Evolutionary conservation across 2,113 vertebrate species (phyloP).

Genomic region (Serinus canaria): DNA sequence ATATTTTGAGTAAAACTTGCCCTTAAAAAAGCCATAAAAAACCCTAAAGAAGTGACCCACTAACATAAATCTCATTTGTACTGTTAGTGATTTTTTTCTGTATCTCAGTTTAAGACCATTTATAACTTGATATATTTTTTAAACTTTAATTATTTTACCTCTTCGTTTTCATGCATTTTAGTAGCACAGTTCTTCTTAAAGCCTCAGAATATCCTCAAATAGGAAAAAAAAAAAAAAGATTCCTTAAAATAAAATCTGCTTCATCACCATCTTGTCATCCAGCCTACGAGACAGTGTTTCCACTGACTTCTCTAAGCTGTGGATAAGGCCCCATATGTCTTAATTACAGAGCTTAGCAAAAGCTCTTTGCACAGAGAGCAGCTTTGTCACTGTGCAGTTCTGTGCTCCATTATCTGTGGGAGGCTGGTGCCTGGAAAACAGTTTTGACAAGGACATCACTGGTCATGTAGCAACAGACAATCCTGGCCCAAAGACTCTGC

Average conservation of each 20-base stretch:
- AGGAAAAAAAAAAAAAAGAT: neutral
- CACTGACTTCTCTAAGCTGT: constrained; percentile 40
- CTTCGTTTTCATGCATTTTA: neutral
- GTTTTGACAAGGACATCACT: neutral
- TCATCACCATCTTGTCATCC: constrained; percentile 45
- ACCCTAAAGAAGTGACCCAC: neutral
- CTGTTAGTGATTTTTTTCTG: neutral
- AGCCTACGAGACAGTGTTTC: constrained; percentile 18
- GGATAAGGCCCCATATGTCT: constrained; percentile 46
- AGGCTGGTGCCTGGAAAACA: neutral
- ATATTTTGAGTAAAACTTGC: neutral
- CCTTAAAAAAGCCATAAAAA: neutral
- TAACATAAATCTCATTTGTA: neutral
- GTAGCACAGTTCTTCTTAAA: neutral
- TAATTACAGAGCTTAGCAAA: constrained; percentile 49
- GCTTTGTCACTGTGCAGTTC: constrained; percentile 7
- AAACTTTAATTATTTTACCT: neutral
- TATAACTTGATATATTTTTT: neutral
- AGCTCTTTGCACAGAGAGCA: constrained; percentile 20
- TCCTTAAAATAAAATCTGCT: constrained; percentile 59
- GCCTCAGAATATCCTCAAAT: neutral
- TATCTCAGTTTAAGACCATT: neutral
- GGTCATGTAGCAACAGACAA: neutral
- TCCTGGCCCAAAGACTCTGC: neutral
- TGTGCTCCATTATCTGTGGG: neutral